Evolutionary conservation across 2,888 invertebrate species (phyloP), one percentile per base, ranked within the genome.

Genomic region (Mactromeris polynyma): DNA sequence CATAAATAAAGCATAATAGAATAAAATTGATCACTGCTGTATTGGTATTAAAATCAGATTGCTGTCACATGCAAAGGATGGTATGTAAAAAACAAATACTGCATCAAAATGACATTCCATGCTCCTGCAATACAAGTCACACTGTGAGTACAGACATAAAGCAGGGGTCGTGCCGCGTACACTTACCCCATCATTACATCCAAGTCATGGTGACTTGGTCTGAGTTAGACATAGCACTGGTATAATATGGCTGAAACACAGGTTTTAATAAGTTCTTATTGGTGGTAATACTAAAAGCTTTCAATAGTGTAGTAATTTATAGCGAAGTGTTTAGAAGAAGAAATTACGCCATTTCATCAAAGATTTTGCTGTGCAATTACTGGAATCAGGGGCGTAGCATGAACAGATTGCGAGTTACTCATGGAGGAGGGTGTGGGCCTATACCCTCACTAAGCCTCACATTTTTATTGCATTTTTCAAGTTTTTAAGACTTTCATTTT

Each of bases 181-280:
- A 80, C 80, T 83, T 84, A 83, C 83, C 83, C 46, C 69, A 36
- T n/a, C 31, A 77, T 54, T 81, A 58, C n/a, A 58, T 58, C n/a
- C n/a, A 58, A 58, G 26, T 58, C 81, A 51, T 38, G 64, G 11
- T 19, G 42, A 83, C 42, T 26, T 40, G 83, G 33, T 26, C 73
- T 33, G 64, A 86, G 64, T 85, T 92, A 93, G 64, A 93, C 91
- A 85, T 91, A 91, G 87, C 91, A 92, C 80, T 92, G 92, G 89
- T 89, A 92, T 83, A 87, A 87, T 81, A 92, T 81, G 38, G 89
- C 89, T 89, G 89, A 89, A 89, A 89, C 21, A 78, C 26, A 69
- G 77, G 9, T 9, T 21, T 1, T 26, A 64, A 6, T 4, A 64
- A 4, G 26, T 64, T 64, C 58, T 58, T 11, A 46, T 3, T 46